Percentiles rank a stretch among this genome's conserved stretches.
Conservation (phyloP, 2,113 vertebrate species). For the Stomatorhinus ivindoensis region DNA sequence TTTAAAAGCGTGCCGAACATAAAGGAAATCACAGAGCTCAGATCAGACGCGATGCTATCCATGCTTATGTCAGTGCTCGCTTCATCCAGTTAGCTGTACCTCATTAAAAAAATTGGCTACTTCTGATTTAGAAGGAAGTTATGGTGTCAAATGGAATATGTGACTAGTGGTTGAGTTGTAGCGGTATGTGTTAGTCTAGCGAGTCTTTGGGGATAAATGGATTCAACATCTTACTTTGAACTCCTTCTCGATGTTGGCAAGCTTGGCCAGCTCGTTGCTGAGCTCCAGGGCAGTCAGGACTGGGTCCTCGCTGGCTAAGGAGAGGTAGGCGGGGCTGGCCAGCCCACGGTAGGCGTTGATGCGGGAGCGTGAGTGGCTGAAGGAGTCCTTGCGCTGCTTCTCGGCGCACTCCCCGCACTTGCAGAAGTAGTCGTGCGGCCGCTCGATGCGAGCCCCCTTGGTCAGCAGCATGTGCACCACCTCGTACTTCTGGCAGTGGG, state of each 20-base stretch:
- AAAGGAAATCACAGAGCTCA: neutral
- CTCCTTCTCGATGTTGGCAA: slow-evolving; percentile 80
- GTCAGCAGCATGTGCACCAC: slow-evolving; percentile 73
- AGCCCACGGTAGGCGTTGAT: slow-evolving; percentile 76
- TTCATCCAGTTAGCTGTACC: neutral
- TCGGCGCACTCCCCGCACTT: slow-evolving; percentile 69
- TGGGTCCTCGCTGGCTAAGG: slow-evolving; percentile 74
- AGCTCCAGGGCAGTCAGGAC: slow-evolving; percentile 75
- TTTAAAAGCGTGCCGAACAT: neutral
- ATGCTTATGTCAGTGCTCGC: neutral
- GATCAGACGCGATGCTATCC: neutral
- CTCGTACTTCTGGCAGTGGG: slow-evolving; percentile 78
- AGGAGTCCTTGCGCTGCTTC: slow-evolving; percentile 70
- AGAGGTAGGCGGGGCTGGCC: slow-evolving; percentile 74
- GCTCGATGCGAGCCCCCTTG: slow-evolving; percentile 73
- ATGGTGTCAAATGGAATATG: neutral
- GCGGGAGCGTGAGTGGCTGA: slow-evolving; percentile 73
- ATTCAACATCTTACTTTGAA: slow-evolving; percentile 63
- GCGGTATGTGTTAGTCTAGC: neutral
- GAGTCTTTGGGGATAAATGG: neutral
- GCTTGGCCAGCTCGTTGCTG: slow-evolving; percentile 74
- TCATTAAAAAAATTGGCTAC: neutral
- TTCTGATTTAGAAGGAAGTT: neutral
- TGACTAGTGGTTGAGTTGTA: neutral
- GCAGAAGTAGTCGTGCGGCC: slow-evolving; percentile 77